phyloP scores from a whole-genome alignment of 2,888 invertebrate genomes.

The Sialis fuliginosa region DNA sequence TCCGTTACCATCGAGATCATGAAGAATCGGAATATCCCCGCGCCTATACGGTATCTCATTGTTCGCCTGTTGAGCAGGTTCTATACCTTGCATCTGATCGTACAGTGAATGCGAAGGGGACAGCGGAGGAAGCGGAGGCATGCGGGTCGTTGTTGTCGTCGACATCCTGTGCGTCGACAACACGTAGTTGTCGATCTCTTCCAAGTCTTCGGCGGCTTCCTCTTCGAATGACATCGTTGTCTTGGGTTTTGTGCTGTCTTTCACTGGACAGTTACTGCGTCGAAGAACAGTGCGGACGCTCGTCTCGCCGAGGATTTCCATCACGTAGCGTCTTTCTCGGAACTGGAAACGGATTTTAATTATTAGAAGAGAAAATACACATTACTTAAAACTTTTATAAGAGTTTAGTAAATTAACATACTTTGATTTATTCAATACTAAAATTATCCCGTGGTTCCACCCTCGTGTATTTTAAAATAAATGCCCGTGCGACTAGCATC shows the following conservation, averaged over 20 bases:
- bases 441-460: too few species aligned
- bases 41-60: constrained; percentile 28
- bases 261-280: constrained; percentile 29
- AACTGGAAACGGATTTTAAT: constrained; percentile 25
- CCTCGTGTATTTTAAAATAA: too few species aligned
- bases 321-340: constrained; percentile 37
- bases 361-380: too few species aligned
- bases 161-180: too few species aligned
- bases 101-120: background rate
- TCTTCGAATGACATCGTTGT: too few species aligned
- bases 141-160: constrained; percentile 22
- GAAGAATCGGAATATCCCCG: constrained; percentile 48
- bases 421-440: too few species aligned
- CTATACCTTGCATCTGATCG: constrained; percentile 23
- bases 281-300: constrained; percentile 31
- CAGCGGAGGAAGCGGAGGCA: constrained; percentile 9
- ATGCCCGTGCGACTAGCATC: too few species aligned
- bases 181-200: too few species aligned
- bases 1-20: constrained; percentile 32
- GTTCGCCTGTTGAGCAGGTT: constrained; percentile 19
- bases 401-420: too few species aligned
- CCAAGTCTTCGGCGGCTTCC: too few species aligned
- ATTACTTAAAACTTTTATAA: too few species aligned
- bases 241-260: constrained; percentile 20
- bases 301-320: constrained; percentile 33